A percentile compares a stretch with the other conserved stretches of the same genome.
phyloP scores from a whole-genome alignment of 1,140 invertebrate species.

The Cotesia glomerata region DNA sequence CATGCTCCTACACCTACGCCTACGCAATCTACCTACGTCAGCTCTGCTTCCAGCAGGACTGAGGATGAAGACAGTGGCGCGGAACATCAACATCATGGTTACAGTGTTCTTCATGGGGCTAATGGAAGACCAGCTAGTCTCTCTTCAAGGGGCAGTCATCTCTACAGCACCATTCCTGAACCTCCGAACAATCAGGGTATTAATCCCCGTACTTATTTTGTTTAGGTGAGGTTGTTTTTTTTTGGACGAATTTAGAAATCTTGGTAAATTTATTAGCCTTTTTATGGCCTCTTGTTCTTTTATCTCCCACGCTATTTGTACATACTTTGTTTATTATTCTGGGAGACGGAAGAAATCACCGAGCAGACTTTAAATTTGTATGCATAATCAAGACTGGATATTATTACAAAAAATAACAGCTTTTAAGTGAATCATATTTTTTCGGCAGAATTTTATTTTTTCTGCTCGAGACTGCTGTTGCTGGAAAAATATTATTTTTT shows the following conservation, averaged over 20 bases:
- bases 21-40: constrained; percentile 70
- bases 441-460: too few species aligned
- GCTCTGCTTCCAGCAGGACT: constrained; percentile 68
- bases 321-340: too few species aligned
- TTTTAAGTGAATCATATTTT: too few species aligned
- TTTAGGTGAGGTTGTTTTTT: constrained; percentile 38
- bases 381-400: too few species aligned
- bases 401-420: too few species aligned
- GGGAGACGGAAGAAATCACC: too few species aligned
- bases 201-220: constrained; percentile 62
- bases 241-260: constrained; percentile 4
- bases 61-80: constrained; percentile 68
- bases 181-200: constrained; percentile 45
- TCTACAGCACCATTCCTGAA: constrained; percentile 67
- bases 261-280: not conserved
- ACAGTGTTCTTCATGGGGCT: constrained; percentile 52
- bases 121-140: constrained; percentile 56
- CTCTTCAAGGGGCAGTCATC: constrained; percentile 59
- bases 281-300: not conserved
- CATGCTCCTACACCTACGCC: constrained; percentile 67
- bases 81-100: constrained; percentile 62
- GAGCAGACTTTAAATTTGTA: too few species aligned
- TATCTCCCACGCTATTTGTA: too few species aligned
- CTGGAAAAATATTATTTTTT: too few species aligned
- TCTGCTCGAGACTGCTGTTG: too few species aligned